Evolutionary conservation across 1,140 invertebrate genomes (phyloP).

Genomic region (Orussus abietinus): DNA sequence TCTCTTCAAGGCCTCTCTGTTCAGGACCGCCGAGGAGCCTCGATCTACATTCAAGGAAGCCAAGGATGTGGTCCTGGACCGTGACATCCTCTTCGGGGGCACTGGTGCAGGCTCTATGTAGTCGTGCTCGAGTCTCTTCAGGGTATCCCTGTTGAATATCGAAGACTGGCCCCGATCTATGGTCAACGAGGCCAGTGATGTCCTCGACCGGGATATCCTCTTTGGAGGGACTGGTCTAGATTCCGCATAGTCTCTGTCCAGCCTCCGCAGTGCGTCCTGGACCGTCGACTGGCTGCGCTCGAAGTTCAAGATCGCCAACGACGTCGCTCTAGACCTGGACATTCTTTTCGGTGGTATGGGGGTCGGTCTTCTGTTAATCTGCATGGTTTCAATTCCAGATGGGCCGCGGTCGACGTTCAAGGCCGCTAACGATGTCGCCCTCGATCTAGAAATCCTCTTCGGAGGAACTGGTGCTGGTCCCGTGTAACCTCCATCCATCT

Average conservation of each 20-base stretch:
- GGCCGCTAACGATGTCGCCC: slow-evolving; percentile 57
- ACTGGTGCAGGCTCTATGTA: slow-evolving; percentile 33
- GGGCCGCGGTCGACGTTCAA: slow-evolving; percentile 66
- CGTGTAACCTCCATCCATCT: slow-evolving; percentile 43
- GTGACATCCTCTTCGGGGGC: slow-evolving; percentile 49
- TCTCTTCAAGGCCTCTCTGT: too few species aligned
- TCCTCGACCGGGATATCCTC: too few species aligned
- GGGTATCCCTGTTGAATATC: too few species aligned
- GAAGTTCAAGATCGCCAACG: too few species aligned
- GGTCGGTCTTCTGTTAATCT: slow-evolving; percentile 31
- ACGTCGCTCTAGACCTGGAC: too few species aligned
- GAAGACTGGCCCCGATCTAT: too few species aligned
- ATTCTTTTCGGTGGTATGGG: slow-evolving; percentile 49
- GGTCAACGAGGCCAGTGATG: too few species aligned
- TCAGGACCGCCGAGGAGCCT: too few species aligned
- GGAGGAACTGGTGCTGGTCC: slow-evolving; percentile 41
- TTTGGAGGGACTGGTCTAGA: slow-evolving; percentile 44
- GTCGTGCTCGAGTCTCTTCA: slow-evolving; percentile 43
- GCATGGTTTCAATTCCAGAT: slow-evolving; percentile 45
- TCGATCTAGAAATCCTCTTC: slow-evolving; percentile 54
- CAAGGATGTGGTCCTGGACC: too few species aligned
- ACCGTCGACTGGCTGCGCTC: too few species aligned
- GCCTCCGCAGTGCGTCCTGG: too few species aligned
- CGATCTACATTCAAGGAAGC: too few species aligned
- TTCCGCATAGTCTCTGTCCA: slow-evolving; percentile 42